Base-by-base conservation (phyloP, 2,797 vertebrate species). In the Gephyroberyx darwinii region DNA sequence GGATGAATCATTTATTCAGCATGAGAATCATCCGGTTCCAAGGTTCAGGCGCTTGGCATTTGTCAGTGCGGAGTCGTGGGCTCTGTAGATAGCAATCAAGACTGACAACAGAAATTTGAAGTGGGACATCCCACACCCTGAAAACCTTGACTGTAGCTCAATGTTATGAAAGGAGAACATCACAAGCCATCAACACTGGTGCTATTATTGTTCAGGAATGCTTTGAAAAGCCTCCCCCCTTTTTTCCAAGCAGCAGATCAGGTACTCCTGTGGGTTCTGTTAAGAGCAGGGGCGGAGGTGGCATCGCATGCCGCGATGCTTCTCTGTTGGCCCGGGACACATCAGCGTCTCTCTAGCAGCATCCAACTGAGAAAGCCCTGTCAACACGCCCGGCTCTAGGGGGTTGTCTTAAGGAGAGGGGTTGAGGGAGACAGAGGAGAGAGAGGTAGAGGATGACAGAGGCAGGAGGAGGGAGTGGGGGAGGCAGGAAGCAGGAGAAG, bases 321-420 rank as follows among this genome's bases (percentile, higher is more conserved):
- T 69, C 67, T 59, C 77, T 26, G 35, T 53, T 26, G n/a, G 72
- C 83, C 83, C 30, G 58, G 83, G 84, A 90, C 82, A 71, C 91
- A 83, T 88, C 82, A 79, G 73, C 77, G 81, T 84, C 83, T 86
- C 84, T 80, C 74, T 68, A 85, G 81, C 69, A 86, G 84, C 86
- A 82, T 84, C 72, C 43, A 43, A 84, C 82, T 81, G 85, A 86
- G 86, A 89, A 86, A 85, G 81, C 75, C 80, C 84, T 93, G 93
- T 92, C 92, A 93, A 91, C 90, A 90, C 78, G 33, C 37, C 67
- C 74, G 55, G 77, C 90, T 78, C 87, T 22, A 69, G 89, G 84
- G 91, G 80, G 71, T 83, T 48, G 41, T 87, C 86, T 83, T 68
- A 72, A 66, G 82, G 78, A 86, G 80, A 4, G 70, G 48, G 71